These are phyloP conservation scores for Andricus curvator DNA, from an alignment of 2,888 invertebrate species.

Conservation along the genomic window DNA sequence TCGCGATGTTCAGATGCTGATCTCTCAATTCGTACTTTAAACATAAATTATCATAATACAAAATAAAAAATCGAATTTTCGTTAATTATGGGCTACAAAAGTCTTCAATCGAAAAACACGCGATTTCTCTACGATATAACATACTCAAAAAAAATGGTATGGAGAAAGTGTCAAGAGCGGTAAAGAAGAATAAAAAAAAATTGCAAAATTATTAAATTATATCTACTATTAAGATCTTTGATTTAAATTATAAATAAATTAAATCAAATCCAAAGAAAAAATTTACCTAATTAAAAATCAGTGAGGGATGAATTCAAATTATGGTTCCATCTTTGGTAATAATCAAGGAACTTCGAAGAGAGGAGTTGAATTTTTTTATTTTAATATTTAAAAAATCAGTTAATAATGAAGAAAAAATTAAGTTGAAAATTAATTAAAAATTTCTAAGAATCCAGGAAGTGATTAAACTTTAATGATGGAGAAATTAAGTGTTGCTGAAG, in stretches of 20 bases:
- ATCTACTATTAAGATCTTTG: no score
- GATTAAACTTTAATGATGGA: slow-evolving; percentile 65
- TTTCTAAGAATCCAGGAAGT: background rate
- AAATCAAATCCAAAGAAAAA: no score
- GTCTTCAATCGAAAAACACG: background rate
- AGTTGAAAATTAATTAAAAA: background rate
- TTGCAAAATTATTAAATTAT: background rate
- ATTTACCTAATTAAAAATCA: no score
- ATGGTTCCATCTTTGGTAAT: background rate
- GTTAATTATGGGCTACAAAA: slow-evolving; percentile 9
- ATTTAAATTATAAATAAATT: no score
- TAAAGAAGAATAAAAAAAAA: no score
- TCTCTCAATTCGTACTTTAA: slow-evolving; percentile 59
- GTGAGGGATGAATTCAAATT: background rate
- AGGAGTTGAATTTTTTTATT: background rate
- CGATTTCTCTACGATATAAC: background rate
- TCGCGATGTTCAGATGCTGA: slow-evolving; percentile 74
- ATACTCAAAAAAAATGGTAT: background rate
- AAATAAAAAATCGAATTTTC: background rate
- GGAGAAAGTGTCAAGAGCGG: background rate
- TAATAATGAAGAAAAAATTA: background rate
- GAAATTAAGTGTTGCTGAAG: slow-evolving; percentile 70
- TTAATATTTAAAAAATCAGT: background rate
- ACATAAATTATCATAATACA: slow-evolving; percentile 41
- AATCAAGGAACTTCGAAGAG: background rate